A percentile compares a stretch with the other conserved stretches of the same genome.
Conservation (phyloP, 2,113 vertebrate genomes). For the Daubentonia madagascariensis region DNA sequence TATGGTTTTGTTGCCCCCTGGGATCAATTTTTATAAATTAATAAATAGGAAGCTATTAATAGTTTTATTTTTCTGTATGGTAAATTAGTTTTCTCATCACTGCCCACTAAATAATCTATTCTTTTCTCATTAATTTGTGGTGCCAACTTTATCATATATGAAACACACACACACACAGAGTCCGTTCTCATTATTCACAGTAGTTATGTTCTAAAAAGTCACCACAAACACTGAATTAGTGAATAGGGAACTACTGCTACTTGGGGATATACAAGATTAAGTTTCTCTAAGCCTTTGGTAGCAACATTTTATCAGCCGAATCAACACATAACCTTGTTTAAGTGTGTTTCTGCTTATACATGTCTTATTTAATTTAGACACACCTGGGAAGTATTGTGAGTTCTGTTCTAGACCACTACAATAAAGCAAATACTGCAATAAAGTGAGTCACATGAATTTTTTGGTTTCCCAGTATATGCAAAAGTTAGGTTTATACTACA, state of each 20-base stretch:
- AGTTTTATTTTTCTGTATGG: background rate
- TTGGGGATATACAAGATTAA: background rate
- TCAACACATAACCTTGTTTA: background rate
- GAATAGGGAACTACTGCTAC: background rate
- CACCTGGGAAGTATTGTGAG: too few species aligned
- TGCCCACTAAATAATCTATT: background rate
- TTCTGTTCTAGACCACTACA: too few species aligned
- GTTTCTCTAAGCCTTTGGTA: background rate
- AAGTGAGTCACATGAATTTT: too few species aligned
- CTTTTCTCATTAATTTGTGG: background rate
- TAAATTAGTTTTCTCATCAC: background rate
- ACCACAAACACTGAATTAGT: background rate
- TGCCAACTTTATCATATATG: background rate
- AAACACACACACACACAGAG: background rate
- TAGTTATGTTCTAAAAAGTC: background rate
- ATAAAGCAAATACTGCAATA: too few species aligned
- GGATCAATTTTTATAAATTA: background rate
- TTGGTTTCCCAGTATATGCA: too few species aligned
- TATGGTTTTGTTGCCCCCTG: background rate
- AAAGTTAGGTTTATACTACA: too few species aligned
- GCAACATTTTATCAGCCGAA: background rate
- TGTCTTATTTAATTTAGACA: background rate
- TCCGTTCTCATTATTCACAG: background rate
- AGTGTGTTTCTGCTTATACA: background rate
- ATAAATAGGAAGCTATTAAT: background rate